phyloP scores from a whole-genome alignment of 1,140 invertebrate species.

The Diachasma alloeum region DNA sequence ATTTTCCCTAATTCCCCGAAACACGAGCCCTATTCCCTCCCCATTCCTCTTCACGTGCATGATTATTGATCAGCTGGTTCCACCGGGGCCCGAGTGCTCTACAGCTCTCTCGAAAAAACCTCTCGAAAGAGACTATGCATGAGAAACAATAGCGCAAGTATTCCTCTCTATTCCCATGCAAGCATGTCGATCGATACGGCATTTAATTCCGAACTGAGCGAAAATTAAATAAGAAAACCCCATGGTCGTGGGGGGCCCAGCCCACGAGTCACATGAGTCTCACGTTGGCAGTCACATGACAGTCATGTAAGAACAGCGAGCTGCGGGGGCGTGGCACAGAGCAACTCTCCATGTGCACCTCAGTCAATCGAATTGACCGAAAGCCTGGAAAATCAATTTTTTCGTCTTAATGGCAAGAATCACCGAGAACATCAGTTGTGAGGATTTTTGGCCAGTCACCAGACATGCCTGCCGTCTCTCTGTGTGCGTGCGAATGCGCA shows the following conservation, averaged over 20 bases:
- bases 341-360: neutral
- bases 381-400: neutral
- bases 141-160: no score
- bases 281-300: constrained; percentile 61
- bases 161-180: no score
- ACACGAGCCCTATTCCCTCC: neutral
- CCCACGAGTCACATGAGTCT: constrained; percentile 57
- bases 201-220: no score
- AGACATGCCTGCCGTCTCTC: neutral
- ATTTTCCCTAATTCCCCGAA: neutral
- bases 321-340: constrained; percentile 35
- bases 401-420: neutral
- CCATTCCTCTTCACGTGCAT: neutral
- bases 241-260: constrained; percentile 5
- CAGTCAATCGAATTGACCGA: constrained; percentile 3
- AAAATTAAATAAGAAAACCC: neutral
- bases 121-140: neutral
- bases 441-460: constrained; percentile 1
- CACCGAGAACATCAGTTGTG: neutral
- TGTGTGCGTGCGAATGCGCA: constrained; percentile 5
- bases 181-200: no score
- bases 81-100: no score
- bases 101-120: neutral
- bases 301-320: constrained; percentile 52
- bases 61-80: constrained; percentile 20